Evolutionary conservation across 2,888 invertebrate species (phyloP), one percentile per base, ranked within the genome.

Genomic region (Azorinus chamasolen): DNA sequence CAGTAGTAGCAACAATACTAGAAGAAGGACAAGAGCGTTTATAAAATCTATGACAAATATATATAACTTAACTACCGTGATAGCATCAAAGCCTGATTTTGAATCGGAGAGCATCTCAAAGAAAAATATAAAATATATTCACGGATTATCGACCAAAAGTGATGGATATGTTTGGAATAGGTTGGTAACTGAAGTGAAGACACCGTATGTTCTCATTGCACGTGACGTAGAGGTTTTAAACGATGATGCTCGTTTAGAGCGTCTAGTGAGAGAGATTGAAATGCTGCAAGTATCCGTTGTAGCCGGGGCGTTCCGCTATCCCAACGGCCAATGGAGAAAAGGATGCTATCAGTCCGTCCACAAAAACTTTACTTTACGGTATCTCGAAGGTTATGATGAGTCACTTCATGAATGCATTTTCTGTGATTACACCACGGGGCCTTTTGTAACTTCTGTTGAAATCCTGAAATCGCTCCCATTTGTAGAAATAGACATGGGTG

Each of bases 341-440:
- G 85, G 84, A 0, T 92, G 92, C 74, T 85, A 85, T 43, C 91
- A 91, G 69, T 68, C 78, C 0, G 78, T 83, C 3, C 82, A 88
- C 37, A 81, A 73, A 43, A 90, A 90, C 68, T 90, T 88, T 65
- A 83, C 87, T 8, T 78, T 92, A 22, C 69, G 61, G 2, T 90
- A 87, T 62, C 55, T 76, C 0, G 76, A 85, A 27, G 92, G 92
- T 4, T 92, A 91, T 55, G 83, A 85, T 16, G 79, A 86, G 54
- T 91, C 91, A 0, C 45, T 74, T 2, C 84, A 88, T 14, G 91
- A 90, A 65, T 91, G 91, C 65, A 83, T 91, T 78, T 84, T 83
- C 51, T 92, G 92, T 82, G 89, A 90, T 73, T 86, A 90, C 58
- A 63, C 89, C 2, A 79, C 86, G 55, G 90, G 90, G 5, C 91